These are phyloP conservation scores for Amphipyra tragopoginis DNA, from an alignment of 2,888 invertebrate species.

Conservation along the genomic window DNA sequence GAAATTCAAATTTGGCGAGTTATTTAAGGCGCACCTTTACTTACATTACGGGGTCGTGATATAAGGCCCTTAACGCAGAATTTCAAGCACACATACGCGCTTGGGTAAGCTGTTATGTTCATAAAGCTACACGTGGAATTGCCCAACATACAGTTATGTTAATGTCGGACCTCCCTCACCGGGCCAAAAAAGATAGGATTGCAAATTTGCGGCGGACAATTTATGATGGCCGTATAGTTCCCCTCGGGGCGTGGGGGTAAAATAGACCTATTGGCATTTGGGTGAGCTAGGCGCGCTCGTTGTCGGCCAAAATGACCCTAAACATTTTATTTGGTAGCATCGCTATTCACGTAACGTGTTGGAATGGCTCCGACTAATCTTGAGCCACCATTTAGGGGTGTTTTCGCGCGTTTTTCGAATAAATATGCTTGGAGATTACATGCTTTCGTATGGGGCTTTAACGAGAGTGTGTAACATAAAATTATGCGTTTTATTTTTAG, in stretches of 20 bases:
- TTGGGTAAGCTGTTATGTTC: constrained; percentile 73
- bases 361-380: constrained; percentile 86
- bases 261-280: constrained; percentile 88
- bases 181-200: constrained; percentile 87
- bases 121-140: constrained; percentile 82
- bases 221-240: constrained; percentile 85
- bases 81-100: constrained; percentile 62
- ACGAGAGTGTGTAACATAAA: constrained; percentile 54
- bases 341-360: constrained; percentile 83
- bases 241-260: constrained; percentile 79
- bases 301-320: constrained; percentile 87
- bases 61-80: constrained; percentile 64
- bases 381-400: constrained; percentile 84
- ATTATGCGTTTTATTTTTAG: constrained; percentile 52
- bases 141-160: constrained; percentile 87
- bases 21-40: constrained; percentile 56
- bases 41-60: constrained; percentile 57
- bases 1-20: constrained; percentile 57
- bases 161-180: constrained; percentile 83
- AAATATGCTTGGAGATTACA: constrained; percentile 81
- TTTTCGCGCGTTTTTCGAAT: constrained; percentile 81
- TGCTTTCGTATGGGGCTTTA: constrained; percentile 65
- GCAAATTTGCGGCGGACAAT: constrained; percentile 89
- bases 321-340: constrained; percentile 89
- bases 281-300: constrained; percentile 85